These are phyloP conservation scores for Aphaenogaster rudis DNA, from an alignment of 1,140 invertebrate species.

Conservation along the genomic window DNA sequence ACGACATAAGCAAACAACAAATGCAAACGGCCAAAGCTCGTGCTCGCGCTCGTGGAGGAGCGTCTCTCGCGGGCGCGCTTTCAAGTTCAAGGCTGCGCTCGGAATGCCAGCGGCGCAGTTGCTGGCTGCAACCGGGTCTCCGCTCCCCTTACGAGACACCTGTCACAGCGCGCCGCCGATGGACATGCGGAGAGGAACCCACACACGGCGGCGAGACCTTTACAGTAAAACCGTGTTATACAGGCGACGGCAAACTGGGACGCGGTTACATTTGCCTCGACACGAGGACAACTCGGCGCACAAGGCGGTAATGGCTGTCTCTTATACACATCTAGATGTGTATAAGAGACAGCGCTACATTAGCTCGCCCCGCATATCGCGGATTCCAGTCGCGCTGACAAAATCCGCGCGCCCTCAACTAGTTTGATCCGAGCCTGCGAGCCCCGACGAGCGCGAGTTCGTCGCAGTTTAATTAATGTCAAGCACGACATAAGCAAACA, in stretches of 20 bases:
- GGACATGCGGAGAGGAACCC: background rate
- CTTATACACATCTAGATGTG: too few relatives aligned
- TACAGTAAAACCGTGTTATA: conserved; percentile 41
- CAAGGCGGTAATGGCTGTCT: too few relatives aligned
- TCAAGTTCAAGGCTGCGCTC: conserved; percentile 66
- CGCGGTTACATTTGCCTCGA: too few relatives aligned
- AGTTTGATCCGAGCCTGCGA: background rate
- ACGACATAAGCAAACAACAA: conserved; percentile 37
- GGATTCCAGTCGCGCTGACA: background rate
- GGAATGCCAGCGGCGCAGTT: background rate
- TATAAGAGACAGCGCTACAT: too few relatives aligned
- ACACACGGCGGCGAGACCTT: conserved; percentile 24
- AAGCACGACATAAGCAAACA: conserved; percentile 36
- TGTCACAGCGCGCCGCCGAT: conserved; percentile 41
- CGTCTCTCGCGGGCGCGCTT: background rate
- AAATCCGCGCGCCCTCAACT: background rate
- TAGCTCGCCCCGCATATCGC: background rate
- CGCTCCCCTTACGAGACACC: conserved; percentile 39
- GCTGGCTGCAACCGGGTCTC: background rate
- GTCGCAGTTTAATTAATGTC: conserved; percentile 66
- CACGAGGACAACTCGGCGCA: too few relatives aligned
- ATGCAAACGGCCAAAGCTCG: conserved; percentile 21
- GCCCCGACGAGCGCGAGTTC: background rate
- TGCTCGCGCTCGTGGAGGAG: background rate
- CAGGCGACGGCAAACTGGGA: too few relatives aligned